Evolutionary conservation across 2,888 invertebrate genomes (phyloP), one percentile per base, ranked within the genome.

Genomic region (Thymelicus sylvestris): DNA sequence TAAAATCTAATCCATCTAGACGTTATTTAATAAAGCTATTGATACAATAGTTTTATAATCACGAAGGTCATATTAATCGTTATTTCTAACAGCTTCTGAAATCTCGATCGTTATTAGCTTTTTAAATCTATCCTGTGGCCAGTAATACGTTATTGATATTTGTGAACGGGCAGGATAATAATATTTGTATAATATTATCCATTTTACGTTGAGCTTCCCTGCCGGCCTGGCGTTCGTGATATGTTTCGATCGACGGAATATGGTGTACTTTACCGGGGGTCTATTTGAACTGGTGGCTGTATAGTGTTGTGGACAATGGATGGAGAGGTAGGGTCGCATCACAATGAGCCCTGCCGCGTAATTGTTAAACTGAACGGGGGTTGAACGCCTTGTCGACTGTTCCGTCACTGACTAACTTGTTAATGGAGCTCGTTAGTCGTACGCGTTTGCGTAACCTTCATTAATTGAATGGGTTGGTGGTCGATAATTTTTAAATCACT

Each of bases 111-210:
- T 91, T 92, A 90, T 91, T 91, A 90, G 91, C 90, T 91, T 92
- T 86, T 91, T 87, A 91, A 93, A 93, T 92, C 90, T 87, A 86
- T 85, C 86, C 86, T 83, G 86, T 86, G 86, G 89, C 89, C 84
- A 84, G 90, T 92, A 92, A 92, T 91, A 91, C 90, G 89, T 91
- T 92, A 93, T 92, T 93, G 93, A 92, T 93, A 93, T 93, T 92
- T 92, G 90, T 91, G 89, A 91, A 90, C 91, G 86, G 88, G 86
- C 87, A 85, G 89, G 91, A 91, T 93, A 93, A 93, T 92, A 93
- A 93, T 93, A 93, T 93, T 93, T 93, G 92, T 92, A 85, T 87
- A 86, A 82, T 78, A 79, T 79, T 81, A 75, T 72, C 91, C 88
- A 87, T 72, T 76, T 71, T 87, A 81, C 72, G 50, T 74, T 84